Conservation (phyloP, 2,888 invertebrate genomes). For the Ptychoptera contaminata region DNA sequence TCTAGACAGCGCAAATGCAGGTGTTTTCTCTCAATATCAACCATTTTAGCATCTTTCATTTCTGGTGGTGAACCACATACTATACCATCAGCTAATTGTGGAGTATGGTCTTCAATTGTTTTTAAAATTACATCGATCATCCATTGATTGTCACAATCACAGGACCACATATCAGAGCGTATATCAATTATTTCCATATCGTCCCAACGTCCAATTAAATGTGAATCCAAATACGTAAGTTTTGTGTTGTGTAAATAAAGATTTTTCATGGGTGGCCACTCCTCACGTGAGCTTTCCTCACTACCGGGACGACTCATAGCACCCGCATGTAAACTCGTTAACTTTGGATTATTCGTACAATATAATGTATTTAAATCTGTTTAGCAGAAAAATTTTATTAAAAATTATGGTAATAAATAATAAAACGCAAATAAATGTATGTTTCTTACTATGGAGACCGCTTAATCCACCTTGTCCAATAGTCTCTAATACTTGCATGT, state of each 20-base stretch:
- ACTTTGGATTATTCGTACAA: constrained; percentile 44
- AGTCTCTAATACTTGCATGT: constrained; percentile 41
- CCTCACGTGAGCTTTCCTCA: constrained; percentile 33
- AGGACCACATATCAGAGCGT: constrained; percentile 57
- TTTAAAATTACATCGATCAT: constrained; percentile 48
- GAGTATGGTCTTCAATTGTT: constrained; percentile 22
- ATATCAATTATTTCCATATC: constrained; percentile 47
- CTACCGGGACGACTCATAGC: constrained; percentile 38
- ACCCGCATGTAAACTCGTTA: constrained; percentile 40
- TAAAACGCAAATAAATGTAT: not conserved
- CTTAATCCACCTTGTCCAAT: constrained; percentile 42
- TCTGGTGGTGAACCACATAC: constrained; percentile 52
- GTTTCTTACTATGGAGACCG: constrained; percentile 31
- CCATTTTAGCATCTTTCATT: constrained; percentile 42
- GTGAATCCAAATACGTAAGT: constrained; percentile 25
- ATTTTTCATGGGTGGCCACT: constrained; percentile 49
- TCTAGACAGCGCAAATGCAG: constrained; percentile 50
- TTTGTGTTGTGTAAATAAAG: constrained; percentile 59
- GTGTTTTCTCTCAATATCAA: constrained; percentile 38
- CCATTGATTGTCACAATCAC: constrained; percentile 67
- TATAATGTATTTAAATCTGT: constrained; percentile 38
- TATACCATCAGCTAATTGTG: constrained; percentile 19
- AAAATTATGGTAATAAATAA: not conserved
- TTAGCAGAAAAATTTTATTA: not conserved
- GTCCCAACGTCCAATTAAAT: constrained; percentile 52